Conservation (phyloP, 2,888 invertebrate species). For the Pristionchus fissidentatus region DNA sequence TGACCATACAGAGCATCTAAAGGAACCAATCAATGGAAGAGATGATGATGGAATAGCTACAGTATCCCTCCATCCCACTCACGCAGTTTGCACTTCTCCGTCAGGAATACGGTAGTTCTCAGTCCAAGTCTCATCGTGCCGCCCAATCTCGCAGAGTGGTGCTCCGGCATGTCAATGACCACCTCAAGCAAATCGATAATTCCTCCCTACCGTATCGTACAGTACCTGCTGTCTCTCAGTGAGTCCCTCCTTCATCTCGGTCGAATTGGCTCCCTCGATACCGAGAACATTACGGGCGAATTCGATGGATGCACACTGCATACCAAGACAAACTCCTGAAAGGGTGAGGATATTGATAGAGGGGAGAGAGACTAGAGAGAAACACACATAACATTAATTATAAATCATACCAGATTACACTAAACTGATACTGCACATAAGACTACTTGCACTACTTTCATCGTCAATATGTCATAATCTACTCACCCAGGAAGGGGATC, state of each 20-base stretch:
- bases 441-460: neutral
- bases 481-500: constrained; percentile 89
- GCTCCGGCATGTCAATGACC: constrained; percentile 96
- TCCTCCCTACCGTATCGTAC: neutral
- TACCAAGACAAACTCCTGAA: constrained; percentile 89
- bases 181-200: constrained; percentile 76
- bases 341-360: too few species aligned
- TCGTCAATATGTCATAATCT: neutral
- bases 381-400: too few species aligned
- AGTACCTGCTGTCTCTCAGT: constrained; percentile 60
- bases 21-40: neutral
- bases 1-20: constrained; percentile 66
- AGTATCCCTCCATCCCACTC: constrained; percentile 10
- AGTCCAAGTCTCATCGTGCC: constrained; percentile 99
- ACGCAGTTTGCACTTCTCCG: constrained; percentile 77
- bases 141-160: constrained; percentile 89
- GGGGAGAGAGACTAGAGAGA: neutral
- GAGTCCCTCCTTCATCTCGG: constrained; percentile 82
- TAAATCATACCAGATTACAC: too few species aligned
- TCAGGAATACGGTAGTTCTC: constrained; percentile 87
- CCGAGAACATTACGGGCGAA: constrained; percentile 88
- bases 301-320: constrained; percentile 96
- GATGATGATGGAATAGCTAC: neutral
- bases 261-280: constrained; percentile 86
- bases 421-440: too few species aligned